A percentile compares a stretch with the other conserved stretches of the same genome.
Evolutionary conservation across 30 jellyfish, hydroid and myxozoan genomes (phyloP).

Genomic region (Aurelia aurita): DNA sequence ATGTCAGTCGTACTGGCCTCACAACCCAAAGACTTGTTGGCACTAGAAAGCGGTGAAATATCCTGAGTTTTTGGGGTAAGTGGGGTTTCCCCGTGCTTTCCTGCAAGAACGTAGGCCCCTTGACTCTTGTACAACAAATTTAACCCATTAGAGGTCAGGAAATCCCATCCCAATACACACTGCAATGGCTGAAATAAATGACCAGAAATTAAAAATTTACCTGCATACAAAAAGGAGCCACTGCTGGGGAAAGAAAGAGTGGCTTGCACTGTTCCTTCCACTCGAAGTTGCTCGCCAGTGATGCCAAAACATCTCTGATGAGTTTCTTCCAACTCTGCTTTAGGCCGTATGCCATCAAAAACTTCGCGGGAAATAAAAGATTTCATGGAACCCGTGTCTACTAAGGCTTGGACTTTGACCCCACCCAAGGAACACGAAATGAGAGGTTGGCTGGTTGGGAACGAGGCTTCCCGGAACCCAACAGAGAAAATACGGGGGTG

Average conservation of each 20-base stretch:
- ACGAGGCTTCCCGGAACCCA: slow-evolving; percentile 19
- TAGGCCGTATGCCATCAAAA: slow-evolving; percentile 15
- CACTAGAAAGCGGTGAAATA: background rate
- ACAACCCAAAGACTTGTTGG: background rate
- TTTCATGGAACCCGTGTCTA: slow-evolving; percentile 68
- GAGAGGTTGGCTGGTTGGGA: slow-evolving; percentile 13
- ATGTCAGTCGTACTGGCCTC: background rate
- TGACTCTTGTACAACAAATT: background rate
- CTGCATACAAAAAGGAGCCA: slow-evolving; percentile 3
- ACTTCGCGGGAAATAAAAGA: slow-evolving; percentile 26
- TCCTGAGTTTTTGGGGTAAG: background rate
- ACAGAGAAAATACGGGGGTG: slow-evolving; percentile 55
- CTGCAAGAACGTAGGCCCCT: slow-evolving; percentile 8
- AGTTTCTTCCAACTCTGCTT: background rate
- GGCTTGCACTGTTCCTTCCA: slow-evolving; percentile 13
- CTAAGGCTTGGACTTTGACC: slow-evolving; percentile 33
- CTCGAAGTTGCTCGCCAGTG: slow-evolving; percentile 31
- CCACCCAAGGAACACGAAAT: slow-evolving; percentile 32
- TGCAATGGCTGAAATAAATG: slow-evolving; percentile 1
- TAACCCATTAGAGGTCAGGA: slow-evolving; percentile 16
- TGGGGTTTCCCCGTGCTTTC: slow-evolving; percentile 9
- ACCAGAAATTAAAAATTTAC: slow-evolving; percentile 11
- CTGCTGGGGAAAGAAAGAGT: slow-evolving; percentile 15
- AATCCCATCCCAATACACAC: slow-evolving; percentile 50
- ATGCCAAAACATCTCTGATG: slow-evolving; percentile 20